These are phyloP conservation scores for Brotula barbata DNA, from an alignment of 2,797 vertebrate genomes.

Conservation along the genomic window DNA sequence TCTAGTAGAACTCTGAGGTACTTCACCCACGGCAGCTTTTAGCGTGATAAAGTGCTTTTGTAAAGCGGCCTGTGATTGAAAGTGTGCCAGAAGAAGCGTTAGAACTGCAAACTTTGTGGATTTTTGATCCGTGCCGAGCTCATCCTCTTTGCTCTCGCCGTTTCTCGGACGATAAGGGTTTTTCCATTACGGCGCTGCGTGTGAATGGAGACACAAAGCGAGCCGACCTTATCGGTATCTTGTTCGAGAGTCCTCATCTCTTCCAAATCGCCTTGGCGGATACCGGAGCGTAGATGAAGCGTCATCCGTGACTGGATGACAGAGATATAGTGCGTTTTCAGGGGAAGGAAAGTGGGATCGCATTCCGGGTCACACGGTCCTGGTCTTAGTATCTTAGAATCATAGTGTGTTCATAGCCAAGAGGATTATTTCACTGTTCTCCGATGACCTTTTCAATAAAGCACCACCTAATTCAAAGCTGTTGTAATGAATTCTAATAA, in stretches of 20 bases:
- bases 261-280: constrained; percentile 47
- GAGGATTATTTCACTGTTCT: constrained; percentile 46
- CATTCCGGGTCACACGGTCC: constrained; percentile 43
- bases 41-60: no score
- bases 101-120: constrained; percentile 9
- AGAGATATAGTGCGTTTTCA: constrained; percentile 40
- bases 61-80: constrained; percentile 18
- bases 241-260: constrained; percentile 45
- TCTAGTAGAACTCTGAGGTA: no score
- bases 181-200: constrained; percentile 26
- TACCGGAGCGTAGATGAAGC: constrained; percentile 53
- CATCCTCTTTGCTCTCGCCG: constrained; percentile 12
- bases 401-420: constrained; percentile 60
- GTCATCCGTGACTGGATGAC: constrained; percentile 27
- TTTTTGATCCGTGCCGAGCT: constrained; percentile 4
- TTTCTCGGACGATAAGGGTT: constrained; percentile 33
- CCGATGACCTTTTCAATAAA: constrained; percentile 62
- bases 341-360: constrained; percentile 34
- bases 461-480: constrained; percentile 28
- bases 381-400: constrained; percentile 41
- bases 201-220: constrained; percentile 40
- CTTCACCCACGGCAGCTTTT: no score
- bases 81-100: constrained; percentile 30
- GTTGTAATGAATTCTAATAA: constrained; percentile 54
- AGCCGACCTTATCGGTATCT: constrained; percentile 53